Evolutionary conservation across 2,888 invertebrate genomes (phyloP), one percentile per base, ranked within the genome.

Genomic region (Troglohyphantes excavatus): DNA sequence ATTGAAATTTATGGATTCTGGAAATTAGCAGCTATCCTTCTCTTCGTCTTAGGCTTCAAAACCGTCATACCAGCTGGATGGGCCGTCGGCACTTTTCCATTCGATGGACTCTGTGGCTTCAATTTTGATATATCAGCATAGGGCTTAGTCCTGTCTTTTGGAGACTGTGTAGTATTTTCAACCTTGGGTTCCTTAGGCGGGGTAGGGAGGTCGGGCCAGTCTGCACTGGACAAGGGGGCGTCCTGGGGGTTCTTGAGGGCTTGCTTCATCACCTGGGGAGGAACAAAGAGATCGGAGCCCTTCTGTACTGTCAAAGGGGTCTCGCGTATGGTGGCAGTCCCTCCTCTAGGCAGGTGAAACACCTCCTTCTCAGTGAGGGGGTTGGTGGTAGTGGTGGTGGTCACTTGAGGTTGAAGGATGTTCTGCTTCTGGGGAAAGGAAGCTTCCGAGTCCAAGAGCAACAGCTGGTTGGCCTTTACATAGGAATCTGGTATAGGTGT

Each of bases 401-500:
- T 23, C 33, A 17, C 19, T 19, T 68, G 33, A 33, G 68, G 29
- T 13, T 65, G 65, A 11, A 17, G 7, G 6, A 23, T 19, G 29
- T 19, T 68, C 23, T 13, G 23, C n/a, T 39, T 39, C 11, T 29
- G 61, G 2, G 59, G 7, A 19, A 17, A 46, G 23, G 33, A 17
- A 3, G 53, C 0, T 6, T 81, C 39, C 3, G 70, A 6, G 26
- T 78, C 72, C 9, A 73, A 59, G 6, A 87, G 59, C 17, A 72
- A 39, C 23, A 65, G 27, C 21, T 81, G 79, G 29, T 89, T 89
- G 0, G 68, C 27, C 27, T 75, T 70, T 6, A 89, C 81, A 76
- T 63, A 91, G n/a, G 88, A 84, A 39, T 91, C 91, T 2, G 91
- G 91, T 6, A 91, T 91, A 0, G 27, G 39, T 6, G 63, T 29